Evolutionary conservation across 1,140 invertebrate species (phyloP), one percentile per base, ranked within the genome.

Genomic region (Zaprionus taronus): DNA sequence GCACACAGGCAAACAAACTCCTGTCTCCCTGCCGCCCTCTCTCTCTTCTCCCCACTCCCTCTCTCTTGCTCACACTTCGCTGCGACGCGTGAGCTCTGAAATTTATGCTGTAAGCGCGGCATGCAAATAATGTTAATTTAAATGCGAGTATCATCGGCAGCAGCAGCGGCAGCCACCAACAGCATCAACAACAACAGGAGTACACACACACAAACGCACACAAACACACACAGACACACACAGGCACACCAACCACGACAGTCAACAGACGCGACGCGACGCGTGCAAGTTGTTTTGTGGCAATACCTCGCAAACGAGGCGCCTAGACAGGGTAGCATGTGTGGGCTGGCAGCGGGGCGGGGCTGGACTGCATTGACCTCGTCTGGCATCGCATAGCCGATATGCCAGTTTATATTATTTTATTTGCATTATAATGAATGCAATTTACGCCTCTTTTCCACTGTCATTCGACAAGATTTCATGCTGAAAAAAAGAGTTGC

Each of bases 61-160:
- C 28, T 15, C 34, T 9, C 17, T 14, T 22, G 17, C 57, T 17
- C 15, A 7, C 26, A 28, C 34, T 57, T 20, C 20, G 53, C 17
- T 36, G 41, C 63, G 44, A 58, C 17, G 62, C 60, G 66, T 55
- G 63, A 58, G 82, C 77, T 75, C 57, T 73, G 70, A 86, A 87
- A 87, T 87, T 78, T 83, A 87, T 89, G 83, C 83, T 83, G 80
- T 84, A 87, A 89, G 72, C 80, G 81, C 83, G 81, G 83, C 83
- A 87, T 87, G 83, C 83, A 87, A 87, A 87, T 87, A 87, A 87
- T 87, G 83, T 87, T 89, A 87, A 87, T 87, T 87, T 87, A 87
- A 87, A 89, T 87, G 80, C 83, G 83, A 87, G 84, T 87, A 89
- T 87, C 83, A 89, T 89, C 83, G 80, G 70, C 71, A 73, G 65